These are phyloP conservation scores for Sicus ferrugineus DNA, from an alignment of 2,888 invertebrate genomes.

Conservation along the genomic window DNA sequence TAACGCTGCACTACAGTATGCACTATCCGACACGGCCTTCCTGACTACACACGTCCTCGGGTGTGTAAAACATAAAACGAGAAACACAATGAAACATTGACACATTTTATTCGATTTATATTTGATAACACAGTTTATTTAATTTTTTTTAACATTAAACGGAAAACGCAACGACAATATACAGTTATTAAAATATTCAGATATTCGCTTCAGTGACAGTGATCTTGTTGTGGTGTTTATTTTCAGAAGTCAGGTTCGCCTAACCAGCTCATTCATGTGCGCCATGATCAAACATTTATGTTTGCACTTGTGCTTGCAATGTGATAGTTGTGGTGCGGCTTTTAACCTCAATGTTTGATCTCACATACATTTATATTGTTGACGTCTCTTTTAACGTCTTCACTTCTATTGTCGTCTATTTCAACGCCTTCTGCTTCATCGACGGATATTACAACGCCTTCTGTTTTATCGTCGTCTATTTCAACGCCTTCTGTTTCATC, in stretches of 20 bases:
- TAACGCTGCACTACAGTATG: not conserved
- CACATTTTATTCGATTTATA: not conserved
- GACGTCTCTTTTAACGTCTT: not conserved
- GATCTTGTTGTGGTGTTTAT: not conserved
- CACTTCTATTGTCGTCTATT: slow-evolving; percentile 3
- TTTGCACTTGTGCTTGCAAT: too few relatives aligned
- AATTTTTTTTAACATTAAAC: too few relatives aligned
- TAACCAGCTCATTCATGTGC: not conserved
- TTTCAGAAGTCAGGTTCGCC: not conserved
- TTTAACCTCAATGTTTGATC: slow-evolving; percentile 1
- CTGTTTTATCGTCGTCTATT: slow-evolving; percentile 7
- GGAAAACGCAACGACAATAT: not conserved
- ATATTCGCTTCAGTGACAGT: not conserved
- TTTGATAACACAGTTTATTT: not conserved
- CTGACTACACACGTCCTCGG: not conserved
- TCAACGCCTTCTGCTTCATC: not conserved
- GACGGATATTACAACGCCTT: slow-evolving; percentile 13
- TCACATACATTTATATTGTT: not conserved
- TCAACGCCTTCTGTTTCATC: not conserved
- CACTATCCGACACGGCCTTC: slow-evolving; percentile 5
- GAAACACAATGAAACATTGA: not conserved
- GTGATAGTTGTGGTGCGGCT: not conserved
- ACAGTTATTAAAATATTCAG: not conserved
- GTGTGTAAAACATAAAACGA: not conserved
- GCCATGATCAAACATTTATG: too few relatives aligned